Evolutionary conservation across 2,888 invertebrate species (phyloP), one percentile per base, ranked within the genome.

Genomic region (Tromatobia lineatoria): DNA sequence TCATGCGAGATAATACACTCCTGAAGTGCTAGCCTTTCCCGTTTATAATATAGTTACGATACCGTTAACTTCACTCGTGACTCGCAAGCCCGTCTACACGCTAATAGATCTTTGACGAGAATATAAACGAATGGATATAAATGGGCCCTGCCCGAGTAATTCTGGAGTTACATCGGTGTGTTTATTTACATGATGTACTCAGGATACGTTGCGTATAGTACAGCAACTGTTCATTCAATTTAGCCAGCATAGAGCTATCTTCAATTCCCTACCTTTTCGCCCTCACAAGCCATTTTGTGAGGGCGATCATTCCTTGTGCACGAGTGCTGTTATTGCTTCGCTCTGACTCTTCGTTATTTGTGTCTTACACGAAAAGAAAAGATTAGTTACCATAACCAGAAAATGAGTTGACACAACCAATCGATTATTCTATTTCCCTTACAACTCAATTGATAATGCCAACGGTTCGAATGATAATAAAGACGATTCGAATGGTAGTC

Each of bases 21-120:
- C 57, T 52, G 59, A 45, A 79, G 79, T 69, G 74, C 29, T 45
- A 52, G 79, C 57, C 38, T 74, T 54, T 52, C 59, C 61, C 29
- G 54, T 80, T 67, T 50, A 67, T 47, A 70, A 59, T 80, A 76
- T 66, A 67, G 45, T 38, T 38, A 45, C 29, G 57, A 38, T 74
- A 85, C 79, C 82, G 79, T 83, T 83, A 83, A 7, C 8, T 45
- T 3, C 59, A 50, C 74, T 45, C 23, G 29, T 75, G 76, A 34
- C 52, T 80, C 42, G 34, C 67, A 54, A 61, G 15, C 59, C 74
- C 71, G 57, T 83, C 64, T 13, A 61, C 74, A 23, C 69, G 77
- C 83, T 83, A 83, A 85, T 85, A 85, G 85, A 78, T 82, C 85
- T 74, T 83, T 85, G 85, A 85, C 85, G 85, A 85, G 85, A 79